Conservation (phyloP, 1,140 invertebrate genomes). For the Caenorhabditis inopinata region DNA sequence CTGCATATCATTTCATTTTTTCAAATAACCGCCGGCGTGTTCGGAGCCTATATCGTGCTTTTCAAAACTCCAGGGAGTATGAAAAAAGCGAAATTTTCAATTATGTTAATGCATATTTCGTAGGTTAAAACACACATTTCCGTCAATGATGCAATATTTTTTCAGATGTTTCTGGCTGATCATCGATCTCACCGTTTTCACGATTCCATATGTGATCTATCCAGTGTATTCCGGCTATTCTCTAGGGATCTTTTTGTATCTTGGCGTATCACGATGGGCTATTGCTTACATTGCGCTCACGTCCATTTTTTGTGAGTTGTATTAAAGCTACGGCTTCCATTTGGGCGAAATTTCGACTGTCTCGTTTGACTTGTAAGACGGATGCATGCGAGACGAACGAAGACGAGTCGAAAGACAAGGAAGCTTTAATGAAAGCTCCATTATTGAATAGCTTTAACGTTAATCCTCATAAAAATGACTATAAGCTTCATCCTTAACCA, state of each 20-base stretch:
- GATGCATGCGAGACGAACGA: too few species aligned
- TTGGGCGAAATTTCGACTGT: too few species aligned
- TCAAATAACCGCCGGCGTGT: background rate
- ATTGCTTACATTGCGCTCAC: background rate
- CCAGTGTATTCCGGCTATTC: background rate
- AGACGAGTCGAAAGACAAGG: background rate
- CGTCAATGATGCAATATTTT: background rate
- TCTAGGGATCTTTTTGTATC: background rate
- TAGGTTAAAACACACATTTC: background rate
- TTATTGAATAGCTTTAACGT: background rate
- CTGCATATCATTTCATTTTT: background rate
- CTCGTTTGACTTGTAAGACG: too few species aligned
- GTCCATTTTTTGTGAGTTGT: background rate
- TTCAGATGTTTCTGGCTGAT: background rate
- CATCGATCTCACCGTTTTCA: background rate
- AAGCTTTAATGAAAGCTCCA: background rate
- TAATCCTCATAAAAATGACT: background rate
- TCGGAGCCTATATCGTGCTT: background rate
- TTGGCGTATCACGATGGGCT: background rate
- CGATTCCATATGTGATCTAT: background rate
- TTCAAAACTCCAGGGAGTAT: background rate
- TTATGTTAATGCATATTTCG: background rate
- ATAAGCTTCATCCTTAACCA: too few species aligned
- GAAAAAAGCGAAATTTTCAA: background rate
- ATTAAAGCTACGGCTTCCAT: too few species aligned